These are phyloP conservation scores for Scaptodrosophila latifasciaeformis DNA, from an alignment of 2,888 invertebrate species.

Conservation along the genomic window DNA sequence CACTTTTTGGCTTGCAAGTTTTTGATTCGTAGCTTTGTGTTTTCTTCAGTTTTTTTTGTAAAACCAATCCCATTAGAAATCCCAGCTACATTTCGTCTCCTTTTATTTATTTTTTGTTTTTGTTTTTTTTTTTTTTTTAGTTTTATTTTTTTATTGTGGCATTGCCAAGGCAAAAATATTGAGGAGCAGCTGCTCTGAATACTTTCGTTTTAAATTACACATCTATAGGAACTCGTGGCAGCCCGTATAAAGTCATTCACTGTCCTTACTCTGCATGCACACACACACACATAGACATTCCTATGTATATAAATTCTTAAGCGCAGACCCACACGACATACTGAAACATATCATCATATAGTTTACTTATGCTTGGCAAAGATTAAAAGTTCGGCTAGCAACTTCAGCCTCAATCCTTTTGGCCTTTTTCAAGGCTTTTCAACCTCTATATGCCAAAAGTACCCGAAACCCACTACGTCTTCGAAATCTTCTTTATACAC, in stretches of 20 bases:
- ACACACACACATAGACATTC: slow-evolving; percentile 11
- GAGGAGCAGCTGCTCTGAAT: slow-evolving; percentile 53
- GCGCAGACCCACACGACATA: background rate
- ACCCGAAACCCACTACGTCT: background rate
- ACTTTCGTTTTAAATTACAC: slow-evolving; percentile 46
- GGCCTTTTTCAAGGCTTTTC: slow-evolving; percentile 51
- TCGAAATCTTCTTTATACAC: too few relatives aligned
- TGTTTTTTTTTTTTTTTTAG: too few relatives aligned
- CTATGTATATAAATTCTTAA: background rate
- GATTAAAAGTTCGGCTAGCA: slow-evolving; percentile 62
- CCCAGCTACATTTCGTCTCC: slow-evolving; percentile 47
- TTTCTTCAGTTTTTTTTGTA: too few relatives aligned
- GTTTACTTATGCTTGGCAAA: slow-evolving; percentile 62
- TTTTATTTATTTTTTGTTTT: too few relatives aligned
- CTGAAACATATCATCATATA: background rate
- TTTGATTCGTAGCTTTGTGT: too few relatives aligned
- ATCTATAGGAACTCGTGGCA: background rate
- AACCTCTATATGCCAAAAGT: background rate
- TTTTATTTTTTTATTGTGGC: too few relatives aligned
- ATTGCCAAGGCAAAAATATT: slow-evolving; percentile 59
- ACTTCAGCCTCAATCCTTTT: slow-evolving; percentile 43
- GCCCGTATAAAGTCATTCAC: too few relatives aligned
- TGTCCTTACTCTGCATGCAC: slow-evolving; percentile 2
- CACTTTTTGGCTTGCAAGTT: too few relatives aligned
- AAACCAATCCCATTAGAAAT: slow-evolving; percentile 65